Percentiles rank a stretch among this genome's conserved stretches.
Conservation (phyloP, 2,888 invertebrate species). For the Halocaridina rubra region DNA sequence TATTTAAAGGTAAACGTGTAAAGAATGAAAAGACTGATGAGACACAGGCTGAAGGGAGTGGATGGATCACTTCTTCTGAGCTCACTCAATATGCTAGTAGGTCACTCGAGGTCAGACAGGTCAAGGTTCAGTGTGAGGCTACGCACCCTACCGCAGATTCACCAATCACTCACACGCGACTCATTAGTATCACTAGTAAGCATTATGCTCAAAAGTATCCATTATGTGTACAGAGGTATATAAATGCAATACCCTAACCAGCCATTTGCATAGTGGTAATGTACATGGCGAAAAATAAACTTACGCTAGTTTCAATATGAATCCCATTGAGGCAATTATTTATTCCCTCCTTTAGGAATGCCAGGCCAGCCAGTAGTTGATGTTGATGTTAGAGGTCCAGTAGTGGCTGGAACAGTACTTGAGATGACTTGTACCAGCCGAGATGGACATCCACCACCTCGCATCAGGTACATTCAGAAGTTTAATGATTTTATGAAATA, state of each 20-base stretch:
- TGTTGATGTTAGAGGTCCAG: constrained; percentile 72
- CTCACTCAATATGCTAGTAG: constrained; percentile 14
- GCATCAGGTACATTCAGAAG: constrained; percentile 89
- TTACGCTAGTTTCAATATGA: too few species aligned
- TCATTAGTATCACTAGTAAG: constrained; percentile 35
- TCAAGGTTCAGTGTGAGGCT: constrained; percentile 13
- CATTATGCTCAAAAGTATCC: too few species aligned
- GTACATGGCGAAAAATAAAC: too few species aligned
- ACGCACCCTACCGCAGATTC: neutral
- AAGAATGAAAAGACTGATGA: neutral
- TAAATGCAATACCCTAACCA: too few species aligned
- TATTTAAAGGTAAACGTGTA: neutral
- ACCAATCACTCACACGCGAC: neutral
- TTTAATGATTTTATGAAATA: too few species aligned
- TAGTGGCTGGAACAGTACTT: constrained; percentile 71
- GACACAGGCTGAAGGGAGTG: constrained; percentile 15
- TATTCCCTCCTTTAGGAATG: constrained; percentile 89
- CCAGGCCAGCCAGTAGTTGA: constrained; percentile 90
- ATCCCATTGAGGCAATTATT: too few species aligned
- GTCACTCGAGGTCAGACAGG: constrained; percentile 20
- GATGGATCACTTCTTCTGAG: constrained; percentile 34
- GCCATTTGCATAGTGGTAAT: too few species aligned
- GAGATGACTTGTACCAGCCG: constrained; percentile 79
- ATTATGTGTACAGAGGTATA: too few species aligned
- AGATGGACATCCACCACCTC: constrained; percentile 94